Conservation (phyloP, 2,113 vertebrate genomes). For the Vidua macroura region DNA sequence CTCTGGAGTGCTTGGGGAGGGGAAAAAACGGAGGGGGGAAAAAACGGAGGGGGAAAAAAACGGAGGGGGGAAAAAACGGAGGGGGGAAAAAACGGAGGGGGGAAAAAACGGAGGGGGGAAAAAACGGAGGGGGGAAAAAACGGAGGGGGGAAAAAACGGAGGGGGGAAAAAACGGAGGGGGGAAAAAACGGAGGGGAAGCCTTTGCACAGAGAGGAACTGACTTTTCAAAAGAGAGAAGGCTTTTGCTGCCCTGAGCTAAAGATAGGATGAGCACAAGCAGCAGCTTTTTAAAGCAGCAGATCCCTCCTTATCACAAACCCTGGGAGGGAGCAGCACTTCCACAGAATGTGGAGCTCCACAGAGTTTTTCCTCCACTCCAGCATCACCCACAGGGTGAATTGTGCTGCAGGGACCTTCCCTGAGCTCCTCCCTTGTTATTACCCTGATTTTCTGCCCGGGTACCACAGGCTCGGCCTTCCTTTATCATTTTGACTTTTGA, state of each 20-base stretch:
- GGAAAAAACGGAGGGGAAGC: not conserved
- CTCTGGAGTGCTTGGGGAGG: rapidly evolving
- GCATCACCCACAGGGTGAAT: rapidly evolving
- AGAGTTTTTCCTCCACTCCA: not conserved
- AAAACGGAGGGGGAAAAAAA: not conserved
- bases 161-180: too few species aligned
- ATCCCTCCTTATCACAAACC: not conserved
- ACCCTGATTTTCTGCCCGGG: rapidly evolving
- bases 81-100: not conserved
- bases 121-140: not conserved
- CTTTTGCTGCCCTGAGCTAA: slow-evolving; percentile 22
- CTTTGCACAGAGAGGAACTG: not conserved
- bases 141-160: not conserved
- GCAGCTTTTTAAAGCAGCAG: slow-evolving; percentile 35
- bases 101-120: not conserved
- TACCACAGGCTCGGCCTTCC: not conserved
- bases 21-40: not conserved
- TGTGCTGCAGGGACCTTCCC: not conserved
- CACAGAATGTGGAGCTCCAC: rapidly evolving
- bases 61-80: not conserved
- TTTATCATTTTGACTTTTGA: slow-evolving; percentile 60
- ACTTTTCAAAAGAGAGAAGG: not conserved
- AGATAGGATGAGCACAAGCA: slow-evolving; percentile 1
- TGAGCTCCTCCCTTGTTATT: rapidly evolving
- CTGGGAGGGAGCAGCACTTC: not conserved